These are phyloP conservation scores for Himalopsyche tibetana DNA, from an alignment of 2,888 invertebrate genomes.

Conservation along the genomic window DNA sequence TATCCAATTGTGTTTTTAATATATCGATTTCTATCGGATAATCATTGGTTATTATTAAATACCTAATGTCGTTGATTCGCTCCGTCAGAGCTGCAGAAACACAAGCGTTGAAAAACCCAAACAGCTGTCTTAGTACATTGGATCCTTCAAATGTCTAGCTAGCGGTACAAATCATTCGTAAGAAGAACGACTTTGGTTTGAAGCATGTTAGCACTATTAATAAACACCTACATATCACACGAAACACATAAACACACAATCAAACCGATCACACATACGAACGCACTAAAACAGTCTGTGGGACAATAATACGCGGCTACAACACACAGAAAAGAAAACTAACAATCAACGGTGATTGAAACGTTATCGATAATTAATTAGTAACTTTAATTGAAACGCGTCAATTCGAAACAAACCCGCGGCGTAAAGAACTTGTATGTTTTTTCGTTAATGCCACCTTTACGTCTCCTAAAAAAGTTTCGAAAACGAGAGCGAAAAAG, in stretches of 20 bases:
- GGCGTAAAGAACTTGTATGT: slow-evolving; percentile 11
- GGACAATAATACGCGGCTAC: not conserved
- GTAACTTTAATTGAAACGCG: slow-evolving; percentile 22
- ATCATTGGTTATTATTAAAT: not conserved
- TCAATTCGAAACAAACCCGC: slow-evolving; percentile 7
- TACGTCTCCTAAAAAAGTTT: slow-evolving; percentile 32
- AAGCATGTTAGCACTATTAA: slow-evolving; percentile 27
- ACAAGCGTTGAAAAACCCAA: slow-evolving; percentile 7
- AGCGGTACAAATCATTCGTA: slow-evolving; percentile 5
- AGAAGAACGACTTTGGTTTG: slow-evolving; percentile 4
- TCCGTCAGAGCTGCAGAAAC: not conserved
- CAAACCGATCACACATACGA: slow-evolving; percentile 40
- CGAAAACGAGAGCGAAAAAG: slow-evolving; percentile 48
- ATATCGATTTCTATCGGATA: no score
- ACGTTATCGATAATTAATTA: not conserved
- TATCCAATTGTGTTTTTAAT: not conserved
- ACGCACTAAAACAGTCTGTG: slow-evolving; percentile 12
- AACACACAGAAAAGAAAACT: not conserved
- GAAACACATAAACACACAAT: slow-evolving; percentile 39
- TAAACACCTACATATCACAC: slow-evolving; percentile 37
- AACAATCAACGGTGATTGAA: not conserved
- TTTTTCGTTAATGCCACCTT: slow-evolving; percentile 34
- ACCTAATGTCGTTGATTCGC: not conserved
- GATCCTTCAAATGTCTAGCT: slow-evolving; percentile 34
- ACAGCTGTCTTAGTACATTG: slow-evolving; percentile 36